Evolutionary conservation across 2,797 vertebrate genomes (phyloP).

Genomic region (Melopsittacus undulatus): DNA sequence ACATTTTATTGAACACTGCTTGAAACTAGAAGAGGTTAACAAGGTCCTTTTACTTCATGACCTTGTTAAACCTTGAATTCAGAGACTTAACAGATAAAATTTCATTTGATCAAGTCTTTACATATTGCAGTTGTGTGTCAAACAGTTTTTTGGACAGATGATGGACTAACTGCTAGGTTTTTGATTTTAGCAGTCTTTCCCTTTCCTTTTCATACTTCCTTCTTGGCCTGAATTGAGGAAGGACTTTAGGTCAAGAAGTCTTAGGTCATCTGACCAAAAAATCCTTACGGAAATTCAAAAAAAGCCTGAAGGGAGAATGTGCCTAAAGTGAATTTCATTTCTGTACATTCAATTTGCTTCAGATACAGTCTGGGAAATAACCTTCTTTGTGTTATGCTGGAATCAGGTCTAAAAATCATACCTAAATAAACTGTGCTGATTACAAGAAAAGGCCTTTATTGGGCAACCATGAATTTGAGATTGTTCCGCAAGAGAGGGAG

Average conservation of each 20-base stretch:
- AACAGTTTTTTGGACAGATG: neutral
- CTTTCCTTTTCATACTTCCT: slow-evolving; percentile 30
- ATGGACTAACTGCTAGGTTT: neutral
- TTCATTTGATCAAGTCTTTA: neutral
- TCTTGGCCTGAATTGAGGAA: slow-evolving; percentile 3
- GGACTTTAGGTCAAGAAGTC: neutral
- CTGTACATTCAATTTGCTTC: neutral
- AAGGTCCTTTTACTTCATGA: neutral
- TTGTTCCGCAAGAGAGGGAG: neutral
- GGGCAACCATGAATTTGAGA: neutral
- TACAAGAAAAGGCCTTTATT: neutral
- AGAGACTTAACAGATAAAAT: neutral
- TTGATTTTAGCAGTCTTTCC: neutral
- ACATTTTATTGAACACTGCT: neutral
- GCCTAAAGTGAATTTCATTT: neutral
- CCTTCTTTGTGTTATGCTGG: neutral
- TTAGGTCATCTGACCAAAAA: neutral
- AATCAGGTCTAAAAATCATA: neutral
- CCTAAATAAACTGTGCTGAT: neutral
- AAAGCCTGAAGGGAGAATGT: slow-evolving; percentile 2
- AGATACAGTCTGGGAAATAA: slow-evolving; percentile 5
- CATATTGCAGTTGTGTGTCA: neutral
- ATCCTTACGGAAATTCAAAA: slow-evolving; percentile 8
- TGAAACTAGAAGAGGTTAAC: neutral
- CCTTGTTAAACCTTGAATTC: neutral